Evolutionary conservation across 2,888 invertebrate genomes (phyloP).

Genomic region (Polietes domitor): DNA sequence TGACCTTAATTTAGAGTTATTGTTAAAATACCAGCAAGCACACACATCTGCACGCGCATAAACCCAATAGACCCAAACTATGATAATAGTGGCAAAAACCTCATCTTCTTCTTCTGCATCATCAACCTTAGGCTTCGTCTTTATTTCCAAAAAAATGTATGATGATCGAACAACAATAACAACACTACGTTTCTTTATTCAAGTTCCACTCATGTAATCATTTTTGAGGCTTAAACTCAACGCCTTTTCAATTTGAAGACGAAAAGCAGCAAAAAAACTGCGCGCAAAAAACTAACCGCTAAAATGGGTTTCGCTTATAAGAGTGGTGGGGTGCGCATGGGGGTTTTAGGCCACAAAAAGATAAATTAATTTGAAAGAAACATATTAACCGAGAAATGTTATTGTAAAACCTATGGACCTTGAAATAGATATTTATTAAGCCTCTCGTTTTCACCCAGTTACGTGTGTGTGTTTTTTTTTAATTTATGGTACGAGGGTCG

Average conservation of each 20-base stretch:
- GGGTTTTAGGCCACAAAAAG: background rate
- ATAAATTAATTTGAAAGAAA: background rate
- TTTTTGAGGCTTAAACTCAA: background rate
- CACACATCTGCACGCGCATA: too few relatives aligned
- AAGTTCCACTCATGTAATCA: background rate
- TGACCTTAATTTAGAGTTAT: slow-evolving; percentile 22
- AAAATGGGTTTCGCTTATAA: background rate
- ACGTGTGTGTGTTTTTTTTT: too few relatives aligned
- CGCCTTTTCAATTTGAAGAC: background rate
- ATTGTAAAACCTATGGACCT: background rate
- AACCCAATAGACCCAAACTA: background rate
- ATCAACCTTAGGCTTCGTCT: background rate
- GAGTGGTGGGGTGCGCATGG: background rate
- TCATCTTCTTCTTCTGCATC: background rate
- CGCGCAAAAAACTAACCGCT: background rate
- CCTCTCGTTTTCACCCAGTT: too few relatives aligned
- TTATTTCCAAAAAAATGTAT: background rate
- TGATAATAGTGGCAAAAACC: background rate
- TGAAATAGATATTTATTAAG: too few relatives aligned
- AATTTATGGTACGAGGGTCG: background rate
- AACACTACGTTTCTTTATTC: background rate
- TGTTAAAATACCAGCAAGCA: background rate
- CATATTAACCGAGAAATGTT: background rate
- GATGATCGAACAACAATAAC: background rate
- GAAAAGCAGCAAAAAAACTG: background rate